These are phyloP conservation scores for Gymnocephalus cernua DNA, from an alignment of 2,113 vertebrate genomes.

Conservation along the genomic window DNA sequence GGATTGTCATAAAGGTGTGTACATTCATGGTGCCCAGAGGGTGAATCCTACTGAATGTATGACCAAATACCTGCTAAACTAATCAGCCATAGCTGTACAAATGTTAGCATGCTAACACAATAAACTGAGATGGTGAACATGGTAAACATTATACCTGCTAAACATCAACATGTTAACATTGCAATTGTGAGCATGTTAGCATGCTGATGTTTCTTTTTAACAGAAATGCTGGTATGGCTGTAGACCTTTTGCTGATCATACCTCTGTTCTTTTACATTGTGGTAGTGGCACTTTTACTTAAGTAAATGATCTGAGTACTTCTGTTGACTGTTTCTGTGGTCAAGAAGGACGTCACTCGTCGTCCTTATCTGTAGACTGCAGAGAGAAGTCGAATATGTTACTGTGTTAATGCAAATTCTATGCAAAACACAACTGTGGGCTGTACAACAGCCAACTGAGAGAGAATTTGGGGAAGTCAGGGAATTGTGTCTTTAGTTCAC, in stretches of 20 bases:
- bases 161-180: background rate
- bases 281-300: background rate
- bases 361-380: constrained; percentile 36
- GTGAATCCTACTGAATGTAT: background rate
- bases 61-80: background rate
- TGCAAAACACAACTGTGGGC: constrained; percentile 53
- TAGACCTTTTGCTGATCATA: background rate
- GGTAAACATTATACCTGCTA: background rate
- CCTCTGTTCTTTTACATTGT: background rate
- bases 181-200: background rate
- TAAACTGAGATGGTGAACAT: background rate
- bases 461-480: background rate
- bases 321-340: background rate
- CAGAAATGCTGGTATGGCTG: background rate
- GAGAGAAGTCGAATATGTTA: constrained; percentile 42
- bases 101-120: background rate
- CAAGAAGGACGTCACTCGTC: constrained; percentile 8
- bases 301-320: background rate
- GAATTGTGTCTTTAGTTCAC: constrained; percentile 20
- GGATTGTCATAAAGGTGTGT: no score
- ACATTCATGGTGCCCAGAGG: background rate
- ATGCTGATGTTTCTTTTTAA: background rate
- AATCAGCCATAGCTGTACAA: background rate
- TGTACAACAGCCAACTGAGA: constrained; percentile 4
- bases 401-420: constrained; percentile 55